Evolutionary conservation across 2,113 vertebrate species (phyloP).

Genomic region (Saccopteryx bilineata): DNA sequence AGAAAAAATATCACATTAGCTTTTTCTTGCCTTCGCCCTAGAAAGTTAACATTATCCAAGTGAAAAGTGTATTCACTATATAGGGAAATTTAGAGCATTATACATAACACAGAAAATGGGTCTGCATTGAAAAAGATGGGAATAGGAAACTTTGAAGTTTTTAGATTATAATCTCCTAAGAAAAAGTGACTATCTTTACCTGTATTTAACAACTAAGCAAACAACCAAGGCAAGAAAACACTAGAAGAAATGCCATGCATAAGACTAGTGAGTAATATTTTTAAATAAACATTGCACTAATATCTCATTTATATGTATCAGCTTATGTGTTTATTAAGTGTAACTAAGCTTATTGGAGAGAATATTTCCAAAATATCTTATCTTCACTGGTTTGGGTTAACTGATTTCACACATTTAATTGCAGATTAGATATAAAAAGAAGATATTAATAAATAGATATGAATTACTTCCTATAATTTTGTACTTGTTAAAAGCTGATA

Average conservation of each 20-base stretch:
- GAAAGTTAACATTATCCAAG: conserved; percentile 23
- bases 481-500: conserved; percentile 13
- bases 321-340: conserved; percentile 28
- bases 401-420: conserved; percentile 30
- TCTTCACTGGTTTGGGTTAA: conserved; percentile 38
- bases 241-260: neutral
- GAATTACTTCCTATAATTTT: neutral
- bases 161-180: conserved; percentile 44
- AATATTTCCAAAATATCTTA: conserved; percentile 46
- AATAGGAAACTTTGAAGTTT: conserved; percentile 52
- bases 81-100: neutral
- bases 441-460: neutral
- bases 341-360: conserved; percentile 50
- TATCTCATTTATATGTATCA: conserved; percentile 67
- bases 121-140: neutral
- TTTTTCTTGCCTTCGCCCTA: conserved; percentile 11
- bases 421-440: conserved; percentile 42
- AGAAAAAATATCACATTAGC: neutral
- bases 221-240: conserved; percentile 49
- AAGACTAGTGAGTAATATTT: conserved; percentile 60
- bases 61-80: neutral
- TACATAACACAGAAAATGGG: neutral
- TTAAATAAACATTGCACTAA: conserved; percentile 41
- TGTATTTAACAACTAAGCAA: conserved; percentile 40
- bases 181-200: conserved; percentile 21